Percentiles rank a stretch among this genome's conserved stretches.
phyloP scores from a whole-genome alignment of 2,888 invertebrate genomes.

The Campaea margaritaria region DNA sequence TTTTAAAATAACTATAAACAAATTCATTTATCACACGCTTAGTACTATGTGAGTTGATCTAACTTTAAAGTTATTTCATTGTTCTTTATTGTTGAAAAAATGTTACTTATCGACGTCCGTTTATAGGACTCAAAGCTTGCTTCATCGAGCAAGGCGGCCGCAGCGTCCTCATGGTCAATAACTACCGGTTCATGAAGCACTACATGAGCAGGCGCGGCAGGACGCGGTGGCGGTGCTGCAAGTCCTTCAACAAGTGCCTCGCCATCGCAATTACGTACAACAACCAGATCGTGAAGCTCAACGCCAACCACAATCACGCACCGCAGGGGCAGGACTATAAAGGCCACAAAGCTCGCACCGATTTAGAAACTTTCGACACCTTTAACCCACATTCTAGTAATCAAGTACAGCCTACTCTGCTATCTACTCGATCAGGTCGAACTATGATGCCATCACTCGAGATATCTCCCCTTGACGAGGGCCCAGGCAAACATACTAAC shows the following conservation, averaged over 20 bases:
- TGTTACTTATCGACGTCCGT: conserved; percentile 23
- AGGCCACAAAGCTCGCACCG: background rate
- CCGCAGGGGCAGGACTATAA: conserved; percentile 11
- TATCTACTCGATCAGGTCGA: background rate
- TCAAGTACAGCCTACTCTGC: background rate
- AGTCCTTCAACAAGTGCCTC: conserved; percentile 66
- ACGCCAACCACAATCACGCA: conserved; percentile 68
- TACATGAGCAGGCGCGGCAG: conserved; percentile 66
- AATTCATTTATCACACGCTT: background rate
- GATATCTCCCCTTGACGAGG: conserved; percentile 9
- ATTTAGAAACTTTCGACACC: background rate
- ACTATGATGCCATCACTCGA: conserved; percentile 11
- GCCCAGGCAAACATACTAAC: conserved; percentile 34
- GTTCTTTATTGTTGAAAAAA: background rate
- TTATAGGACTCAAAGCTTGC: conserved; percentile 40
- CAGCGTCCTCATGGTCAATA: conserved; percentile 63
- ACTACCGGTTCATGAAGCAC: conserved; percentile 67
- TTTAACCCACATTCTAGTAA: conserved; percentile 9
- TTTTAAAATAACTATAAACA: background rate
- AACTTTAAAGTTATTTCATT: background rate
- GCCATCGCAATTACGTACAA: conserved; percentile 71
- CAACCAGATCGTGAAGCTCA: conserved; percentile 66
- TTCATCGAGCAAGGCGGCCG: conserved; percentile 57
- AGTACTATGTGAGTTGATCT: too few species aligned
- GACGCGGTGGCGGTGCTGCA: conserved; percentile 72